Evolutionary conservation across 2,797 vertebrate species (phyloP).

Genomic region (Acrocephalus scirpaceus): DNA sequence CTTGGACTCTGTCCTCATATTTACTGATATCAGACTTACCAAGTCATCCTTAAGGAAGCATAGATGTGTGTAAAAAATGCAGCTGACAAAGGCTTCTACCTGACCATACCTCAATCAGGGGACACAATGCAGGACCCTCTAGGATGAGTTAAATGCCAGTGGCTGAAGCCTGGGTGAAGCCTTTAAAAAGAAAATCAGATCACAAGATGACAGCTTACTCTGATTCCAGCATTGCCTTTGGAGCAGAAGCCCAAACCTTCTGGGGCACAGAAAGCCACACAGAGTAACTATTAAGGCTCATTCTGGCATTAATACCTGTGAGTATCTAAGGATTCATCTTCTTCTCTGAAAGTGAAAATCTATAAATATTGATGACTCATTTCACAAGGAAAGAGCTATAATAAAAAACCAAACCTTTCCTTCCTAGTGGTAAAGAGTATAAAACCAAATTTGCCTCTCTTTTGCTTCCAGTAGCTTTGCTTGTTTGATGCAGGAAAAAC

Average conservation of each 20-base stretch:
- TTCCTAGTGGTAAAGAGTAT: neutral
- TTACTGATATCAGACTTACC: neutral
- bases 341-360: neutral
- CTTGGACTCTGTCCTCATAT: neutral
- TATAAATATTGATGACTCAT: neutral
- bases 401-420: neutral
- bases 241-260: neutral
- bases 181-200: neutral
- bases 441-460: neutral
- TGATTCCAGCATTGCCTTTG: neutral
- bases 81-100: neutral
- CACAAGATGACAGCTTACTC: neutral
- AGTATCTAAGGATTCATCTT: neutral
- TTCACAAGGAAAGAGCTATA: neutral
- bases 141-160: neutral
- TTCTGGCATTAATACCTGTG: neutral
- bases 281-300: neutral
- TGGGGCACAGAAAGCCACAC: neutral
- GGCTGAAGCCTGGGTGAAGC: neutral
- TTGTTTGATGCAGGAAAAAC: neutral
- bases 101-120: neutral
- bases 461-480: neutral
- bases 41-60: neutral
- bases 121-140: neutral
- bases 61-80: neutral